A percentile compares a stretch with the other conserved stretches of the same genome.
Conservation (phyloP, 92 coral and sea anemone genomes). For the Actinernus sp. region DNA sequence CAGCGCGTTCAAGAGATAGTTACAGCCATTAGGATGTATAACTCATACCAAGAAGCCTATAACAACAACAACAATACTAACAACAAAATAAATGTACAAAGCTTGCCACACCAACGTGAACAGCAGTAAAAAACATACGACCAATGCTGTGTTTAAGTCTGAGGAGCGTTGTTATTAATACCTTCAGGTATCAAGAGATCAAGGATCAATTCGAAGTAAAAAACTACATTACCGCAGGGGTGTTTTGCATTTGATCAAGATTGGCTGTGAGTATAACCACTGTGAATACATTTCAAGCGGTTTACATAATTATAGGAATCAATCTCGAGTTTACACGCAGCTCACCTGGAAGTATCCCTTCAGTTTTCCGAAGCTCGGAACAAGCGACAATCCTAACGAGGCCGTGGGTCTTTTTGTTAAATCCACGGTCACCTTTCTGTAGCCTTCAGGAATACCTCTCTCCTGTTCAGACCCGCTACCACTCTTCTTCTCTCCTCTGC, state of each 20-base stretch:
- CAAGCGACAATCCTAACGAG: slow-evolving; percentile 90
- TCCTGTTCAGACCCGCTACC: neutral
- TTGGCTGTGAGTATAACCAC: too few species aligned
- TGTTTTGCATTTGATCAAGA: too few species aligned
- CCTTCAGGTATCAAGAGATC: too few species aligned
- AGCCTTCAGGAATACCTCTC: slow-evolving; percentile 68
- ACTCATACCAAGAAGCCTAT: neutral
- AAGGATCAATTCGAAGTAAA: too few species aligned
- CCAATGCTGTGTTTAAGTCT: too few species aligned
- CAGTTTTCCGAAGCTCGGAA: slow-evolving; percentile 78
- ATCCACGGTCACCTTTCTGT: slow-evolving; percentile 53
- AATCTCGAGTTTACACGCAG: too few species aligned
- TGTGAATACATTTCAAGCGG: too few species aligned
- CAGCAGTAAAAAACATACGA: neutral
- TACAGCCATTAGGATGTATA: too few species aligned
- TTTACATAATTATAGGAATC: too few species aligned
- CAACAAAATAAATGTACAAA: neutral
- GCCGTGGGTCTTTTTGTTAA: slow-evolving; percentile 65
- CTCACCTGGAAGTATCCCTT: slow-evolving; percentile 91
- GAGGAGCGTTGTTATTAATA: too few species aligned
- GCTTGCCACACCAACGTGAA: neutral
- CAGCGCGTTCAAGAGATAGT: too few species aligned
- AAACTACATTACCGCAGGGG: too few species aligned
- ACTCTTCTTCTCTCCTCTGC: neutral
- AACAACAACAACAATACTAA: neutral